phyloP scores from a whole-genome alignment of 2,888 invertebrate species.

The Phasia obesa region DNA sequence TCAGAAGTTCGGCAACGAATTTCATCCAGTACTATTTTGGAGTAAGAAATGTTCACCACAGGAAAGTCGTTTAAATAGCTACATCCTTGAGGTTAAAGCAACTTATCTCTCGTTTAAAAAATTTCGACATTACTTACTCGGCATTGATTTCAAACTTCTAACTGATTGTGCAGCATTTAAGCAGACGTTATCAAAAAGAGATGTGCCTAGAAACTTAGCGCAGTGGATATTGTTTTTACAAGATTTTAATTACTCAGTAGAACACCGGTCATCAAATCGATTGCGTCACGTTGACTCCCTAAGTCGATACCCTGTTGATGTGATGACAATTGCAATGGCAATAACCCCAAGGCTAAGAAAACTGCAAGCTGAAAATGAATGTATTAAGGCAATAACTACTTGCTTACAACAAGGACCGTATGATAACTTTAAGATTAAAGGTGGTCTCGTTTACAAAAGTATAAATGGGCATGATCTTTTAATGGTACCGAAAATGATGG shows the following conservation, averaged over 20 bases:
- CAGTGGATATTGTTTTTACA: slow-evolving; percentile 62
- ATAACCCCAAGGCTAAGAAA: neutral
- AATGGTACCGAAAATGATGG: too few relatives aligned
- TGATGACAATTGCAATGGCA: neutral
- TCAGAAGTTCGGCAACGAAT: slow-evolving; percentile 47
- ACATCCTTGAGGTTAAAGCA: slow-evolving; percentile 49
- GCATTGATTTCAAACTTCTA: slow-evolving; percentile 42
- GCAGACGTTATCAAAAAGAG: slow-evolving; percentile 61
- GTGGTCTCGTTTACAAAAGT: slow-evolving; percentile 51
- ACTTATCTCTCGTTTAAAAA: slow-evolving; percentile 56
- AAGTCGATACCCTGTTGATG: slow-evolving; percentile 30
- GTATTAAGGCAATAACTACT: slow-evolving; percentile 1
- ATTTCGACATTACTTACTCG: slow-evolving; percentile 48
- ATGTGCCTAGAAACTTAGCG: slow-evolving; percentile 63
- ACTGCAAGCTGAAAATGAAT: slow-evolving; percentile 8
- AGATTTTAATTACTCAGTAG: slow-evolving; percentile 40
- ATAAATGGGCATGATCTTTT: slow-evolving; percentile 37
- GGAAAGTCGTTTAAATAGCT: slow-evolving; percentile 50
- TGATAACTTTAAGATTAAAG: slow-evolving; percentile 55
- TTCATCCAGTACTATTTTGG: slow-evolving; percentile 67
- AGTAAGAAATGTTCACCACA: slow-evolving; percentile 39
- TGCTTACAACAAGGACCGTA: slow-evolving; percentile 39
- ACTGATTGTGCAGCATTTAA: slow-evolving; percentile 59
- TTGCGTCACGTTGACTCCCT: slow-evolving; percentile 48
- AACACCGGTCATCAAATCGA: slow-evolving; percentile 27